phyloP scores from a whole-genome alignment of 2,888 invertebrate species.

The Cybosia mesomella region DNA sequence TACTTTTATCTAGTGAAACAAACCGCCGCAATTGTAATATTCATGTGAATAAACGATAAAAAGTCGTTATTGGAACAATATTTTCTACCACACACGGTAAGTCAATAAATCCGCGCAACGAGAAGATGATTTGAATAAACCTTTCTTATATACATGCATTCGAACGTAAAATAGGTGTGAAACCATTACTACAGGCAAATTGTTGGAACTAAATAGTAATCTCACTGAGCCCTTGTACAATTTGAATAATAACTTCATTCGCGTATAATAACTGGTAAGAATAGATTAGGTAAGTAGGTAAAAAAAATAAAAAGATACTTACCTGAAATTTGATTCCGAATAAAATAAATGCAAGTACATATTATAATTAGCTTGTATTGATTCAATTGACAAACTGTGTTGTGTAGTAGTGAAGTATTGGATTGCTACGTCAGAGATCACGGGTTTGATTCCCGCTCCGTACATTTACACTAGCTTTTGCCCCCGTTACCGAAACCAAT shows the following conservation, averaged over 20 bases:
- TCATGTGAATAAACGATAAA: background rate
- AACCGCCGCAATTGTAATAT: too few relatives aligned
- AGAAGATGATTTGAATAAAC: background rate
- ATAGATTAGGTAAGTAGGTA: conserved; percentile 2
- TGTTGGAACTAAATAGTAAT: conserved; percentile 36
- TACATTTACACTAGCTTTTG: too few relatives aligned
- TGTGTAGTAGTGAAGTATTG: background rate
- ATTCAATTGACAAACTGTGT: background rate
- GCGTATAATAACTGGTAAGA: background rate
- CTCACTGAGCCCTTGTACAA: conserved; percentile 32
- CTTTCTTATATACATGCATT: conserved; percentile 34
- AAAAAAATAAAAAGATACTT: too few relatives aligned
- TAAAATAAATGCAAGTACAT: too few relatives aligned
- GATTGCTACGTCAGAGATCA: background rate
- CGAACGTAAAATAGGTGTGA: conserved; percentile 67
- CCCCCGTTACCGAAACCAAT: too few relatives aligned
- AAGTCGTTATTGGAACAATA: background rate
- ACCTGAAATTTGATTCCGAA: background rate
- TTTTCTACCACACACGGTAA: conserved; percentile 18
- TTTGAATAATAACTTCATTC: background rate
- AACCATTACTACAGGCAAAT: conserved; percentile 57
- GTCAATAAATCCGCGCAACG: background rate
- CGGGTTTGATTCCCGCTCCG: background rate
- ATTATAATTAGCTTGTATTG: background rate
- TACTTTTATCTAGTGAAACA: too few relatives aligned